A percentile compares a stretch with the other conserved stretches of the same genome.
These are phyloP conservation scores for Aleadryas rufinucha DNA, from an alignment of 2,113 vertebrate species.

Conservation along the genomic window DNA sequence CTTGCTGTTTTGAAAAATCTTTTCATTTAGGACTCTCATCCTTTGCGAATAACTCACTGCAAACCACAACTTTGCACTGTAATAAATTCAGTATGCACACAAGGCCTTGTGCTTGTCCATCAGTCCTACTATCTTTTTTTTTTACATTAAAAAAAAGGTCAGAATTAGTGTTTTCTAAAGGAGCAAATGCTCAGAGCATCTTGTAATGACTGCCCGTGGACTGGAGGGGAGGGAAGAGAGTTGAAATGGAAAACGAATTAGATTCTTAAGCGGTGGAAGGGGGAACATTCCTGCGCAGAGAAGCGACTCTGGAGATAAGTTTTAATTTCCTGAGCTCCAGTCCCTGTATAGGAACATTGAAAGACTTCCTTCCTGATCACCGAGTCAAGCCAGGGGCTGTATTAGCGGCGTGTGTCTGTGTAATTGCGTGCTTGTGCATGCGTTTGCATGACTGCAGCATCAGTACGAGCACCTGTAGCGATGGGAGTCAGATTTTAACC, in stretches of 20 bases:
- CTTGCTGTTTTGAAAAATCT: not conserved
- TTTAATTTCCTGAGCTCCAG: slow-evolving; percentile 62
- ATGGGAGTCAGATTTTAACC: not conserved
- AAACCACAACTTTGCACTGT: not conserved
- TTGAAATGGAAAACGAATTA: slow-evolving; percentile 41
- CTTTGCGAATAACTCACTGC: not conserved
- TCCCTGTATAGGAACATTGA: slow-evolving; percentile 37
- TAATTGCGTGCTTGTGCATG: not conserved
- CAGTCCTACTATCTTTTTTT: not conserved
- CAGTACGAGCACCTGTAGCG: not conserved
- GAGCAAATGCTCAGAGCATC: not conserved
- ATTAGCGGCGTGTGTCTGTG: not conserved
- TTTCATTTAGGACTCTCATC: not conserved
- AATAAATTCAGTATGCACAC: not conserved
- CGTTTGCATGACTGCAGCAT: not conserved
- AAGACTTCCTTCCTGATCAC: slow-evolving; percentile 54
- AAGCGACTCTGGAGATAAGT: slow-evolving; percentile 49
- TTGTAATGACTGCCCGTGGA: not conserved
- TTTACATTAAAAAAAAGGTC: not conserved
- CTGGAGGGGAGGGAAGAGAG: not conserved
- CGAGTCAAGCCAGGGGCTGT: slow-evolving; percentile 40
- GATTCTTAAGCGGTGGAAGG: slow-evolving; percentile 25
- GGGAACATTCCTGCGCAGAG: slow-evolving; percentile 49
- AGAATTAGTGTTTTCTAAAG: not conserved
- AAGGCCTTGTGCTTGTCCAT: not conserved